Evolutionary conservation across 2,888 invertebrate genomes (phyloP).

Genomic region (Chloromyia formosa): DNA sequence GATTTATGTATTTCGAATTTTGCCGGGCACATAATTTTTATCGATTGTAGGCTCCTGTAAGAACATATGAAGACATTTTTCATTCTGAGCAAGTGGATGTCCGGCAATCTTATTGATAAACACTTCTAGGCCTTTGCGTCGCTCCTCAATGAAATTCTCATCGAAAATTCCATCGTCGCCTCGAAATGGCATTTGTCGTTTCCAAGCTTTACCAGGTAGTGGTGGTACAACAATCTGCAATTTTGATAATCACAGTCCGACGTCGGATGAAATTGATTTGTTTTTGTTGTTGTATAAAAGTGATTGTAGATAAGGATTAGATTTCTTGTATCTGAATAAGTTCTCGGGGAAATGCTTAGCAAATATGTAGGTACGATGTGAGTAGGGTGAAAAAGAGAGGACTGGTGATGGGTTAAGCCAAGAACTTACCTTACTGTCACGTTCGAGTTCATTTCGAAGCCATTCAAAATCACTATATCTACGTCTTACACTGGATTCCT

Average conservation of each 20-base stretch:
- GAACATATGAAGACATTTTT: slow-evolving; percentile 99
- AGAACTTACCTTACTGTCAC: slow-evolving; percentile 92
- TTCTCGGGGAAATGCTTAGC: neutral
- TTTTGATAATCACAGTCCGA: neutral
- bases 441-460: slow-evolving; percentile 97
- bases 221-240: slow-evolving; percentile 95
- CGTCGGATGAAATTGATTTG: neutral
- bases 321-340: neutral
- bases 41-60: slow-evolving; percentile 97
- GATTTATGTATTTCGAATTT: slow-evolving; percentile 92
- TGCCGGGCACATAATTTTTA: slow-evolving; percentile 99
- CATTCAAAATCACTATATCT: slow-evolving; percentile 99
- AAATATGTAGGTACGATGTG: neutral
- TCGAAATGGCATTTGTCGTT: slow-evolving; percentile 97
- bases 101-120: slow-evolving; percentile 99
- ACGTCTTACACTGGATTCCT: slow-evolving; percentile 96
- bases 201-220: slow-evolving; percentile 97
- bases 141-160: slow-evolving; percentile 98
- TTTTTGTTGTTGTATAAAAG: neutral
- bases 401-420: neutral
- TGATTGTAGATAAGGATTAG: neutral
- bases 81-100: slow-evolving; percentile 98
- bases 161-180: slow-evolving; percentile 99
- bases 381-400: neutral
- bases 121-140: slow-evolving; percentile 95